Conservation (phyloP, 2,888 invertebrate genomes). For the Tenthredo notha region DNA sequence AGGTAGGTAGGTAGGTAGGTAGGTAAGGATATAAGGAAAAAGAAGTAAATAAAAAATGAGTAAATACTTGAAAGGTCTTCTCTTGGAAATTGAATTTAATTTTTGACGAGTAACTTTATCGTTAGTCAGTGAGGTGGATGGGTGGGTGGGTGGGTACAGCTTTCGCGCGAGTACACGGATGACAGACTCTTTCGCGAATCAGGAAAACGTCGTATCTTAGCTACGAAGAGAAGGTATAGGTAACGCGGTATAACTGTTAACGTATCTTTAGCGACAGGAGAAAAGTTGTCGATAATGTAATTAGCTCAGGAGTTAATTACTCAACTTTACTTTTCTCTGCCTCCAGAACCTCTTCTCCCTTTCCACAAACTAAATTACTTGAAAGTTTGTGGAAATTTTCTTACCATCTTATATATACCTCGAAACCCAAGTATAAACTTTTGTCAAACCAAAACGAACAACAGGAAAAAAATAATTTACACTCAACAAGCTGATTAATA, state of each 20-base stretch:
- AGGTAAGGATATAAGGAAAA: background rate
- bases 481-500: background rate
- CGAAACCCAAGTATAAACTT: background rate
- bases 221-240: background rate
- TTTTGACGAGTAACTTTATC: slow-evolving; percentile 25
- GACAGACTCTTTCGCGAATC: background rate
- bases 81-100: slow-evolving; percentile 27
- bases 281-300: slow-evolving; percentile 46
- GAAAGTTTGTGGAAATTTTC: background rate
- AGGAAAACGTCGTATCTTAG: background rate
- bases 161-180: background rate
- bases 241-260: background rate
- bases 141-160: background rate
- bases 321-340: slow-evolving; percentile 20
- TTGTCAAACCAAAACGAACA: background rate
- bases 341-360: background rate
- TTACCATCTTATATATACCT: background rate
- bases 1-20: background rate
- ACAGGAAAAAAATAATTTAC: background rate
- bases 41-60: slow-evolving; percentile 9
- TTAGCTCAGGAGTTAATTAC: slow-evolving; percentile 43
- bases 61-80: slow-evolving; percentile 28
- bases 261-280: slow-evolving; percentile 36
- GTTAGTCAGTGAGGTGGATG: background rate
- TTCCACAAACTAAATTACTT: background rate